phyloP scores from a whole-genome alignment of 2,113 vertebrate genomes.

The Anguilla rostrata region DNA sequence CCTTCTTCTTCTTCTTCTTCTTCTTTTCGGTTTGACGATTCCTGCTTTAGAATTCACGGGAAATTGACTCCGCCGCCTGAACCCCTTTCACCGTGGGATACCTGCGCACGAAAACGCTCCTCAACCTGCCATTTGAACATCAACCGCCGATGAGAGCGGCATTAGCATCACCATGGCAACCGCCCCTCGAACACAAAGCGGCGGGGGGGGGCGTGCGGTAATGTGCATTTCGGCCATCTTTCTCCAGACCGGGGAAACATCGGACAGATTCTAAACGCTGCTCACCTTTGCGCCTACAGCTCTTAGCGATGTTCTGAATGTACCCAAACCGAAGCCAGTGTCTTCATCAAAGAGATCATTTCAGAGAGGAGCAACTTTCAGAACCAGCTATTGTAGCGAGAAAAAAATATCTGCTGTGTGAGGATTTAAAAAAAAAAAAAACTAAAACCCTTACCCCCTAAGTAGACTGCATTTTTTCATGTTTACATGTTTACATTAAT shows the following conservation, averaged over 20 bases:
- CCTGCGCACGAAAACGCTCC: constrained; percentile 62
- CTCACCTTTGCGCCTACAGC: constrained; percentile 14
- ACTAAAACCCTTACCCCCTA: no score
- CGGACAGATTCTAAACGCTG: constrained; percentile 24
- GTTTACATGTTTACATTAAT: no score
- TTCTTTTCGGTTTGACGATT: constrained; percentile 5
- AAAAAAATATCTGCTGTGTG: neutral
- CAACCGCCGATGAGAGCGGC: constrained; percentile 58
- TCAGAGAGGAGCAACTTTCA: neutral
- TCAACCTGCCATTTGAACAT: constrained; percentile 58
- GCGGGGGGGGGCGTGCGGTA: constrained; percentile 33
- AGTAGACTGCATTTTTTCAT: no score
- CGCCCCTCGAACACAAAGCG: constrained; percentile 47
- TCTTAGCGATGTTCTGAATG: neutral
- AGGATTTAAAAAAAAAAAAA: no score
- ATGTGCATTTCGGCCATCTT: constrained; percentile 36
- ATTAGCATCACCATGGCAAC: constrained; percentile 74
- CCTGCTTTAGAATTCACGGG: constrained; percentile 64
- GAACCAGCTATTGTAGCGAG: neutral
- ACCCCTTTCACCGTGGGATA: constrained; percentile 52
- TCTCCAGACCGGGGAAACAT: constrained; percentile 34
- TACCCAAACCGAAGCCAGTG: neutral
- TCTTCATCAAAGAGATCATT: neutral
- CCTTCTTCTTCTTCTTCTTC: constrained; percentile 16
- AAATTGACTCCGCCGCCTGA: constrained; percentile 72